These are phyloP conservation scores for Neocloeon triangulifer DNA, from an alignment of 1,140 invertebrate species.

Conservation along the genomic window DNA sequence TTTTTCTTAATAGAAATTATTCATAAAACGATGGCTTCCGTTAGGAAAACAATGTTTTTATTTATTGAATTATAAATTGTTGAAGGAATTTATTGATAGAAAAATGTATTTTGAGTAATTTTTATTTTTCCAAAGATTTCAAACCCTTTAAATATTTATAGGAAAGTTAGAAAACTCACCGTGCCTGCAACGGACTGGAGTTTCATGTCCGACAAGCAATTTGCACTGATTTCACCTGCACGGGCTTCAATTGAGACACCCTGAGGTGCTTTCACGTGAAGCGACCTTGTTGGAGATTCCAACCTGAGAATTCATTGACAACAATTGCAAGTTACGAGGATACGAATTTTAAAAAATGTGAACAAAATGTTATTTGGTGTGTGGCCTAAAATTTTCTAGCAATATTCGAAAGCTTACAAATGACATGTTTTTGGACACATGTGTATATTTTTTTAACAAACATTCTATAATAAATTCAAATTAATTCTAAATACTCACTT, in stretches of 20 bases:
- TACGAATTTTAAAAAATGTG: too few species aligned
- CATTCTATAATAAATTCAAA: too few species aligned
- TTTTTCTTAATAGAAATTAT: not conserved
- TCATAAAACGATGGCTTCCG: not conserved
- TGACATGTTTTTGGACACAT: too few species aligned
- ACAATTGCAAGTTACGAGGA: too few species aligned
- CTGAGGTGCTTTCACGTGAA: slow-evolving; percentile 56
- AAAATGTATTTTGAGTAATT: not conserved
- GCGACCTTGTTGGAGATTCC: slow-evolving; percentile 62
- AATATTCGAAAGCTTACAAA: too few species aligned
- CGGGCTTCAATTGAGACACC: slow-evolving; percentile 61
- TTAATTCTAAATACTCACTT: slow-evolving; percentile 30
- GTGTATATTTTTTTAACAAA: too few species aligned
- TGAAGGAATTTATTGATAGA: not conserved
- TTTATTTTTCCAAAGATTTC: not conserved
- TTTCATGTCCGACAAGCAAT: slow-evolving; percentile 55
- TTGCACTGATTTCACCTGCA: slow-evolving; percentile 59
- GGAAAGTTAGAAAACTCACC: slow-evolving; percentile 23
- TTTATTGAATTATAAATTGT: not conserved
- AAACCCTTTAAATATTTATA: not conserved
- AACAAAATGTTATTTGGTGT: too few species aligned
- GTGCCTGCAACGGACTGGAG: slow-evolving; percentile 56
- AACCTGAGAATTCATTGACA: slow-evolving; percentile 52
- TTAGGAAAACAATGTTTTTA: not conserved
- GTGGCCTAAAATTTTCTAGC: too few species aligned